Base-by-base conservation (phyloP, 2,113 vertebrate species). In the Oplegnathus fasciatus region DNA sequence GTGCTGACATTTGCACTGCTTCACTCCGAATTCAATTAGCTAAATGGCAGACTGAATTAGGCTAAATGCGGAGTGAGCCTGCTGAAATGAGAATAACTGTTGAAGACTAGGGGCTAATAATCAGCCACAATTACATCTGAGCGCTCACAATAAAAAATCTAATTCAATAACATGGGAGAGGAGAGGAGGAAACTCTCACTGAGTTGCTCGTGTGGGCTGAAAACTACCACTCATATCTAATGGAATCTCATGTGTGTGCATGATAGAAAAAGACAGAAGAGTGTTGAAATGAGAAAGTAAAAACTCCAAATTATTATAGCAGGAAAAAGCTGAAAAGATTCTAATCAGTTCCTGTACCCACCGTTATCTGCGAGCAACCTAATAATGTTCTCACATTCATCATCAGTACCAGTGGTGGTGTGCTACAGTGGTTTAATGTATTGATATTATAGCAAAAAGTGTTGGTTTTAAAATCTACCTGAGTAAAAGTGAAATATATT, bases 21-120 rank as follows among this genome's bases (percentile, higher is more conserved):
- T 84, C 40, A 52, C 71, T 85, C 15, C 40, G 72, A 82, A 92
- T 87, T 86, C 66, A 83, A 94, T 91, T 91, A 90, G 75, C 80
- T 87, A 90, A 94, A 92, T 89, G 86, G 89, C 87, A 86, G 55
- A 67, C 40, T 57, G 84, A 90, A 92, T 91, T 78, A 86, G 79
- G 40, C 58, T 78, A 76, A 93, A 93, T 71, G 80, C 83, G 82
- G 83, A 84, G 73, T 70, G 85, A 86, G 71, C 54, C 74, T 77
- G 83, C 84, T 84, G 86, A 89, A 91, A 90, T 77, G 85, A 80
- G 83, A 54, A 50, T 48, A 87, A 83, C 88, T 82, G 89, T 76
- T 67, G 50, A 83, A 86, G 81, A 66, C 54, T 70, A 22, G 84
- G 72, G 61, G 67, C 68, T 67, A 80, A 86, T 90, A 88, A 82